Evolutionary conservation across 2,888 invertebrate genomes (phyloP).

Genomic region (Hypomecis punctinalis): DNA sequence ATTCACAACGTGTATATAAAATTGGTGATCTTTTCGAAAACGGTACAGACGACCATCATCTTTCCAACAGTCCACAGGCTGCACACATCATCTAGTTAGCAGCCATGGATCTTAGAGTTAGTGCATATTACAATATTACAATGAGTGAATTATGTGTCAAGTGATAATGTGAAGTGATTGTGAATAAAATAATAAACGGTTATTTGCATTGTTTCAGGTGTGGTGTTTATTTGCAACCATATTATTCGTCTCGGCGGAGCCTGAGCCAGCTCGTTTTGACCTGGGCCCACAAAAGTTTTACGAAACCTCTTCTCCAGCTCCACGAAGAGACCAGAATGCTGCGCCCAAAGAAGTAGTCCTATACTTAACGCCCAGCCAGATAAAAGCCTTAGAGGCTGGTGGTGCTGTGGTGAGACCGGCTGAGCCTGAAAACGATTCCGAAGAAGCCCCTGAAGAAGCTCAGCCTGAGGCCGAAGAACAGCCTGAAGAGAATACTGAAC

Average conservation of each 20-base stretch:
- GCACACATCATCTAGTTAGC: slow-evolving; percentile 46
- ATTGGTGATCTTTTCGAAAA: slow-evolving; percentile 56
- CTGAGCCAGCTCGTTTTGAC: slow-evolving; percentile 53
- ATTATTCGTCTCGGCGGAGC: slow-evolving; percentile 46
- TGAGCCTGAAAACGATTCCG: slow-evolving; percentile 39
- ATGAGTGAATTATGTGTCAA: slow-evolving; percentile 6
- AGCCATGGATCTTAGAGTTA: slow-evolving; percentile 63
- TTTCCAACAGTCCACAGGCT: slow-evolving; percentile 51
- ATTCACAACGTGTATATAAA: slow-evolving; percentile 67
- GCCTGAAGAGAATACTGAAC: slow-evolving; percentile 35
- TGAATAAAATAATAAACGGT: slow-evolving; percentile 1
- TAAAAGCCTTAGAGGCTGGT: slow-evolving; percentile 60
- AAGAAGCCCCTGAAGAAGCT: slow-evolving; percentile 34
- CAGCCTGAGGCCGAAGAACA: slow-evolving; percentile 39
- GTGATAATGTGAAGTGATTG: slow-evolving; percentile 13
- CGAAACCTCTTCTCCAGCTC: slow-evolving; percentile 41
- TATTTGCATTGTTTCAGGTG: slow-evolving; percentile 56
- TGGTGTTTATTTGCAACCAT: slow-evolving; percentile 51
- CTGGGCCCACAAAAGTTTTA: slow-evolving; percentile 58
- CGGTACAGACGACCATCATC: slow-evolving; percentile 57
- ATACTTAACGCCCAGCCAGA: slow-evolving; percentile 71
- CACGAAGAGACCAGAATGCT: slow-evolving; percentile 43
- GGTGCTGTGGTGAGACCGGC: slow-evolving; percentile 53
- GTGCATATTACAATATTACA: slow-evolving; percentile 37
- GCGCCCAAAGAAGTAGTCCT: slow-evolving; percentile 67